phyloP scores from a whole-genome alignment of 2,113 vertebrate species.

The Pterocles gutturalis region DNA sequence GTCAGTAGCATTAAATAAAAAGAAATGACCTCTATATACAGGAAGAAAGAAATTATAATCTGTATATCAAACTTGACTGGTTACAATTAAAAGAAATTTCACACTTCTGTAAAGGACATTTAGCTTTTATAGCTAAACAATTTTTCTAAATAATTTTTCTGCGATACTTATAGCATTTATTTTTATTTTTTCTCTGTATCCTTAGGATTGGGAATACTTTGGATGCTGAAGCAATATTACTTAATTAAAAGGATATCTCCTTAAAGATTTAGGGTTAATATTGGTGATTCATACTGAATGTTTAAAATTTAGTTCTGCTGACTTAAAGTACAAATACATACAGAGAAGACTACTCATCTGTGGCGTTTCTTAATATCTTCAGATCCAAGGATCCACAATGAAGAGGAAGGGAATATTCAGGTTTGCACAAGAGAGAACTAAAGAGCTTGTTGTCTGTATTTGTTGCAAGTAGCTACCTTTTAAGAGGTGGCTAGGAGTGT shows the following conservation, averaged over 20 bases:
- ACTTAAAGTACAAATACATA: neutral
- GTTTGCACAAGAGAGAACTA: neutral
- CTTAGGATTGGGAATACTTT: neutral
- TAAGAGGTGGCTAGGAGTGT: neutral
- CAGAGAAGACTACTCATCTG: neutral
- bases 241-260: neutral
- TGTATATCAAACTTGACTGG: neutral
- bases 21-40: accelerated
- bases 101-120: neutral
- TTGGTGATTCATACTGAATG: neutral
- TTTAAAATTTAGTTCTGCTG: neutral
- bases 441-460: neutral
- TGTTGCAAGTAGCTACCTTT: neutral
- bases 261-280: neutral
- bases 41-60: neutral
- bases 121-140: neutral
- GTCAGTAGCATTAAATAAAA: neutral
- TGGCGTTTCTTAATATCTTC: neutral
- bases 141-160: neutral
- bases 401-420: neutral
- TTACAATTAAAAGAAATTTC: neutral
- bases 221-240: neutral
- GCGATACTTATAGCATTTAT: neutral
- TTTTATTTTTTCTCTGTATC: neutral
- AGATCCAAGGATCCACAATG: neutral